Percentiles rank a stretch among this genome's conserved stretches.
Conservation (phyloP, 2,113 vertebrate genomes). For the Urocitellus parryii region DNA sequence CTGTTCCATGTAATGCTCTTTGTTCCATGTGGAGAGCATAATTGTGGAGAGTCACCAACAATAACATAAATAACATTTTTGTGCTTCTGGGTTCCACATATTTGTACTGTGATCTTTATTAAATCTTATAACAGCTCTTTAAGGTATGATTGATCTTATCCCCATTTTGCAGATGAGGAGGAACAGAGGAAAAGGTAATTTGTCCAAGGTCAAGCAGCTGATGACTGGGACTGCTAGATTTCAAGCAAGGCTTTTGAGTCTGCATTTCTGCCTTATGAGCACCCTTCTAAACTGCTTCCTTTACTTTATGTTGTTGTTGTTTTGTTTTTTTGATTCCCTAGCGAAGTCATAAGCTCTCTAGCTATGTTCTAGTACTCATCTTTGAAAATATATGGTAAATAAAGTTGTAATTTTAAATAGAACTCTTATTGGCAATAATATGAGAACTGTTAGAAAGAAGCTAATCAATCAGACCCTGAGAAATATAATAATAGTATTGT, state of each 20-base stretch:
- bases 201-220: not conserved
- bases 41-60: not conserved
- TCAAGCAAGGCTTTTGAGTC: not conserved
- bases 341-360: not conserved
- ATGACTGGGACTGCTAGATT: not conserved
- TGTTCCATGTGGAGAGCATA: not conserved
- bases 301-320: not conserved
- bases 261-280: not conserved
- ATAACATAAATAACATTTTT: not conserved
- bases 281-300: not conserved
- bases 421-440: not conserved
- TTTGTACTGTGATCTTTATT: not conserved
- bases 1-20: not conserved
- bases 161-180: not conserved
- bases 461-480: not conserved
- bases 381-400: conserved; percentile 7
- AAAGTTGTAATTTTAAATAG: not conserved
- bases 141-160: not conserved
- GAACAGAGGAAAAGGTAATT: not conserved
- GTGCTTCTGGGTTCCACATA: not conserved
- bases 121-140: not conserved
- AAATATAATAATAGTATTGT: not conserved
- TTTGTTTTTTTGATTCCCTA: not conserved
- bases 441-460: not conserved
- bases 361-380: not conserved